phyloP scores from a whole-genome alignment of 2,113 vertebrate species.

The Gnathonemus longibarbis region DNA sequence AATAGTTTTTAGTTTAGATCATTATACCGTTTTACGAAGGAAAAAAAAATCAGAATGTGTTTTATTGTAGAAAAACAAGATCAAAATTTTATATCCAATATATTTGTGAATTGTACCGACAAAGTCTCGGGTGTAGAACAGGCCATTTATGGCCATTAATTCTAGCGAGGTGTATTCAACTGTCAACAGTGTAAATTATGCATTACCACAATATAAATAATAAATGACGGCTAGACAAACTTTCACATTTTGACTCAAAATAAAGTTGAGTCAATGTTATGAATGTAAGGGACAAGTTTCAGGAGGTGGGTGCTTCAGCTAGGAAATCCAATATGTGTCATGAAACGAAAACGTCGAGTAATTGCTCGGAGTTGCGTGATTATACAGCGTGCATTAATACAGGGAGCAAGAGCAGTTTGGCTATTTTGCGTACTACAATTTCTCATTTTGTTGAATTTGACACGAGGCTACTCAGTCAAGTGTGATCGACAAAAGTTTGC shows the following conservation, averaged over 20 bases:
- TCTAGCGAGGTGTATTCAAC: conserved; percentile 16
- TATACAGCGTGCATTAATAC: neutral
- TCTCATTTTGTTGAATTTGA: neutral
- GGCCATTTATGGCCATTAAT: neutral
- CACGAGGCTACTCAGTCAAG: neutral
- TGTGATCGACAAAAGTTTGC: neutral
- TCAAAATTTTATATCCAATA: neutral
- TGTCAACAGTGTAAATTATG: conserved; percentile 23
- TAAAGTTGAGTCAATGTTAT: neutral
- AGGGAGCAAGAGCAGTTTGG: neutral
- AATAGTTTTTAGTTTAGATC: neutral
- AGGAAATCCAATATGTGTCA: neutral
- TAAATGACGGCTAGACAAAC: conserved; percentile 29
- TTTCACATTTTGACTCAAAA: conserved; percentile 15
- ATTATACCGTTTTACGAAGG: neutral
- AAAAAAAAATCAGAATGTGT: neutral
- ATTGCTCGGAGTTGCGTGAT: neutral
- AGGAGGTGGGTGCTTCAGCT: neutral
- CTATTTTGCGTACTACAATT: neutral
- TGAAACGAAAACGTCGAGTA: neutral
- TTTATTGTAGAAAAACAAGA: neutral
- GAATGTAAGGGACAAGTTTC: neutral
- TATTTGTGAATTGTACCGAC: neutral
- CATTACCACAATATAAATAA: conserved; percentile 20
- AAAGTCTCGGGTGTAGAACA: neutral